Conservation (phyloP, 2,113 vertebrate genomes). For the Perca fluviatilis region DNA sequence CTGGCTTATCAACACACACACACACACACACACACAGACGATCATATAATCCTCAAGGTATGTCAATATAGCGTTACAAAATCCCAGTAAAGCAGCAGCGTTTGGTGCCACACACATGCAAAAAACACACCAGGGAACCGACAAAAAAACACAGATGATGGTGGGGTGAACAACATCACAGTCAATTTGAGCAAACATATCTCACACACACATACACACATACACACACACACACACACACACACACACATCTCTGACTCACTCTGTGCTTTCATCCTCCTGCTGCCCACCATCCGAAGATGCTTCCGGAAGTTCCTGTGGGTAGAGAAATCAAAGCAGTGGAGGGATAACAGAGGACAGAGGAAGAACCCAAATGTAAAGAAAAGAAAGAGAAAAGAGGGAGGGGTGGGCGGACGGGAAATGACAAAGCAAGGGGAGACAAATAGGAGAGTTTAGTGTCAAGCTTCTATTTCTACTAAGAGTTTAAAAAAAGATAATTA, state of each 20-base stretch:
- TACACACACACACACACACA: constrained; percentile 37
- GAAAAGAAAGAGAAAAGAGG: constrained; percentile 34
- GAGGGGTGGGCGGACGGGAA: constrained; percentile 62
- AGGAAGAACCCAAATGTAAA: constrained; percentile 53
- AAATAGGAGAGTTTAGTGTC: constrained; percentile 50
- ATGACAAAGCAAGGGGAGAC: constrained; percentile 43
- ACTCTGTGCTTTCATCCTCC: constrained; percentile 98
- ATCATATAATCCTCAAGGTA: constrained; percentile 24
- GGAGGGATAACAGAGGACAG: constrained; percentile 59
- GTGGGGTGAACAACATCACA: constrained; percentile 58
- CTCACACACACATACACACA: constrained; percentile 8
- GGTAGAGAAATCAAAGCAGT: constrained; percentile 60
- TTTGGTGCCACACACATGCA: constrained; percentile 43
- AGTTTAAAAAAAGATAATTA: constrained; percentile 56
- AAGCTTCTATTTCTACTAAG: constrained; percentile 25
- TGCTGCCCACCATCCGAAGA: constrained; percentile 98
- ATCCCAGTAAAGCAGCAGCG: constrained; percentile 29
- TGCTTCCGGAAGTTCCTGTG: constrained; percentile 99
- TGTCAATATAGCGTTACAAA: neutral
- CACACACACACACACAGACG: constrained; percentile 18
- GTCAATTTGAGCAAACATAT: constrained; percentile 54
- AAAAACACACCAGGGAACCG: constrained; percentile 11
- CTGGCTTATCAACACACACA: constrained; percentile 30
- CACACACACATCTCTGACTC: constrained; percentile 81
- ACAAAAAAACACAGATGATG: constrained; percentile 53